These are phyloP conservation scores for Hypolimnas misippus DNA, from an alignment of 2,888 invertebrate genomes.

Conservation along the genomic window DNA sequence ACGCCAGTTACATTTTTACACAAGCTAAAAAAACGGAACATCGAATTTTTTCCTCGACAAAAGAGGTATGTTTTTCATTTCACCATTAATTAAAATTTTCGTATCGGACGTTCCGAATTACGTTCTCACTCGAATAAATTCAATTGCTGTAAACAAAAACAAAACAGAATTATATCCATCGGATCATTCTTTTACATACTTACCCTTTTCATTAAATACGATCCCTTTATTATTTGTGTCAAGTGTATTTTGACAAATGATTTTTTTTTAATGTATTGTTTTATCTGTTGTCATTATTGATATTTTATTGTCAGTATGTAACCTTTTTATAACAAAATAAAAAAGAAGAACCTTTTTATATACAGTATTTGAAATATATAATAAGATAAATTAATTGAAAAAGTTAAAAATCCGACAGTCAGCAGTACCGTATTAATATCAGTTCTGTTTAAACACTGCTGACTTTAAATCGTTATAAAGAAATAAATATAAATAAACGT, in stretches of 20 bases:
- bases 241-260: not conserved
- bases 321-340: too few species aligned
- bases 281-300: not conserved
- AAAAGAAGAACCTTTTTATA: too few species aligned
- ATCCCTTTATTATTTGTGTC: conserved; percentile 18
- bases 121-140: conserved; percentile 52
- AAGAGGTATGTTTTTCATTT: conserved; percentile 51
- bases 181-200: conserved; percentile 28
- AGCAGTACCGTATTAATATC: too few species aligned
- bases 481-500: too few species aligned
- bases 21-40: not conserved
- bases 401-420: too few species aligned
- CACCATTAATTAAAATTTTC: conserved; percentile 63
- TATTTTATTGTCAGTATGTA: too few species aligned
- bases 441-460: too few species aligned
- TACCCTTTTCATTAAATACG: conserved; percentile 19
- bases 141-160: conserved; percentile 48
- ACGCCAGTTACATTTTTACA: not conserved
- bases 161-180: conserved; percentile 31
- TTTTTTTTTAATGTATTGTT: not conserved
- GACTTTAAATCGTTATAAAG: too few species aligned
- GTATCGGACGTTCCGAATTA: conserved; percentile 52
- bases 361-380: too few species aligned
- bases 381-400: too few species aligned
- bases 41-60: conserved; percentile 49